Conservation (phyloP, 1,140 invertebrate species). For the Drosophila arawakana region DNA sequence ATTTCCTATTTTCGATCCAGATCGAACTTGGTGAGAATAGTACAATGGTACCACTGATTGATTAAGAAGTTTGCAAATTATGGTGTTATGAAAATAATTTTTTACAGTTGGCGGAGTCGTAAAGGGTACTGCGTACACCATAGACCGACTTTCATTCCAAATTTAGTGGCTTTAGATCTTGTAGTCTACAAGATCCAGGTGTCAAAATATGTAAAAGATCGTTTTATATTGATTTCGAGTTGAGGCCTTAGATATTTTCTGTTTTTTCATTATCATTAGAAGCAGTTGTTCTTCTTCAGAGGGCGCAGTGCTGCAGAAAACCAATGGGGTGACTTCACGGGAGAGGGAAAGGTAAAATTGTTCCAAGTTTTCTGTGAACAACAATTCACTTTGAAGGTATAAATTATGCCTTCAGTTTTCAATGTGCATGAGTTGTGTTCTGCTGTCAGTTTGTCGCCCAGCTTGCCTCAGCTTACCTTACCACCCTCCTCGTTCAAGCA, state of each 20-base stretch:
- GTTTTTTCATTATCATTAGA: slow-evolving; percentile 59
- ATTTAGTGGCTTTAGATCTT: background rate
- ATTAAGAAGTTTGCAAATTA: too few relatives aligned
- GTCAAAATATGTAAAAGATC: background rate
- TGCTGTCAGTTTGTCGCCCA: slow-evolving; percentile 59
- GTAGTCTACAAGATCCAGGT: slow-evolving; percentile 1
- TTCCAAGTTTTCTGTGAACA: slow-evolving; percentile 74
- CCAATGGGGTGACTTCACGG: background rate
- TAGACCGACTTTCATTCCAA: background rate
- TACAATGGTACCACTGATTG: too few relatives aligned
- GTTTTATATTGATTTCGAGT: background rate
- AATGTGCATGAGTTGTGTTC: slow-evolving; percentile 77
- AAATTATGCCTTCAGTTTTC: slow-evolving; percentile 82
- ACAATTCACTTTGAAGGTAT: slow-evolving; percentile 83
- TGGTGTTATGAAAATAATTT: too few relatives aligned
- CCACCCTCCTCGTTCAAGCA: background rate
- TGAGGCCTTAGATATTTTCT: slow-evolving; percentile 24
- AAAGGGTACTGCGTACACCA: too few relatives aligned
- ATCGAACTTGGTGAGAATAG: too few relatives aligned
- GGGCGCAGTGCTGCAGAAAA: slow-evolving; percentile 30
- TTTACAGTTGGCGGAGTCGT: too few relatives aligned
- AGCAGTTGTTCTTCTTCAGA: slow-evolving; percentile 58
- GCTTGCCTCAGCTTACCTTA: slow-evolving; percentile 7
- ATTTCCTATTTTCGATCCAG: too few relatives aligned
- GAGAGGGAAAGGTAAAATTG: slow-evolving; percentile 63